Evolutionary conservation across 1,140 invertebrate species (phyloP), one percentile per base, ranked within the genome.

Genomic region (Papilio polyxenes): DNA sequence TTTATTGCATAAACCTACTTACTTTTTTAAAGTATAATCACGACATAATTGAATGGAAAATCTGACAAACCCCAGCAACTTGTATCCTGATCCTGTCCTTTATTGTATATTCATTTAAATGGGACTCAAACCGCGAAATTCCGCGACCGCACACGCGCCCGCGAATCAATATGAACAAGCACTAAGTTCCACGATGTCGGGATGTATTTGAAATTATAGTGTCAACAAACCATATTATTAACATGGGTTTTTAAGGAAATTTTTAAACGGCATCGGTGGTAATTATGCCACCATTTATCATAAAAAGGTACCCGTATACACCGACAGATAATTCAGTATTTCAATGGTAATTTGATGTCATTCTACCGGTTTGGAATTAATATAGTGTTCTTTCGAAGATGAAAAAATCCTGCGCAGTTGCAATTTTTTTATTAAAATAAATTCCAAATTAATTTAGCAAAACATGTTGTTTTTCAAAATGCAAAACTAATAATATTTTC

Each of bases 271-370:
- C 65, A 15, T 37, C 31, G 9, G 9, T 65, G 31, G 31, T 72
- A 72, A 72, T 72, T 72, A 72, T 72, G 65, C 31, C 65, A 40
- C 13, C 65, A 37, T 72, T 72, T 72, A 37, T 72, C 65, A 72
- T 72, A 72, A 72, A 40, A 72, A 17, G 65, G 65, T 59, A 37
- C 31, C 65, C 65, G 31, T 69, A 40, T 13, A 11, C 13, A 72
- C 65, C 65, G 65, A 15, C 65, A 69, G 13, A 11, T 40, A 72
- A 72, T 72, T 40, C 31, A 15, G 9, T 8, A 72, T 72, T 37
- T 37, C 65, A 72, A 37, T 40, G 65, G 10, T 72, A 72, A 31
- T 65, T 65, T 31, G 62, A 59, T 59, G 56, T 59, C n/a, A 59
- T 59, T 59, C 20, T 17, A n/a, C 1, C 53, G 15, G 17, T 7